Conservation (phyloP, 2,888 invertebrate species). For the Gisinianus flammeolus region DNA sequence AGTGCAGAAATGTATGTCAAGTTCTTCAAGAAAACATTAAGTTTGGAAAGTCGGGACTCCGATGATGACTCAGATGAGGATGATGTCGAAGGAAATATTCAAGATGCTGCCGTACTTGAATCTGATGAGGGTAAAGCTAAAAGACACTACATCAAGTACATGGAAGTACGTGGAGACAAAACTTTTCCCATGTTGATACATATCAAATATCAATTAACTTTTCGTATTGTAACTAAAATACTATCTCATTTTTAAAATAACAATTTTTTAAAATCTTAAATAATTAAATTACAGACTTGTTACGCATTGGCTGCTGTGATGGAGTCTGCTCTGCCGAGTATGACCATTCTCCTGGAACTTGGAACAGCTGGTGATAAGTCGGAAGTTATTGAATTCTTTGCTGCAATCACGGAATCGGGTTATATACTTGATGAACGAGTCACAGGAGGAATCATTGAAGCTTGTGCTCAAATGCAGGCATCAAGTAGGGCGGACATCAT, state of each 20-base stretch:
- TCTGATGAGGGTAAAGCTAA: constrained; percentile 33
- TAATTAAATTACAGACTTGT: constrained; percentile 38
- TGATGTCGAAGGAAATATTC: constrained; percentile 26
- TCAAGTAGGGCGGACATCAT: constrained; percentile 44
- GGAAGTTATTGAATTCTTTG: constrained; percentile 51
- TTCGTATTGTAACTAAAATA: no score
- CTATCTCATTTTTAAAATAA: no score
- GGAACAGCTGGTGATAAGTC: constrained; percentile 51
- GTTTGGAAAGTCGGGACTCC: constrained; percentile 24
- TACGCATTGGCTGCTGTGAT: constrained; percentile 7
- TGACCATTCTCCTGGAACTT: constrained; percentile 50
- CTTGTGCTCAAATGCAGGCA: constrained; percentile 44
- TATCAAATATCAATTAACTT: not conserved
- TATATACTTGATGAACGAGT: constrained; percentile 37
- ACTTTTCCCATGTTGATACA: no score
- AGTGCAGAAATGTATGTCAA: constrained; percentile 29
- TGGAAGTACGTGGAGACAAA: constrained; percentile 27
- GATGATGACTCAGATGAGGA: constrained; percentile 24
- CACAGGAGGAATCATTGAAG: constrained; percentile 49
- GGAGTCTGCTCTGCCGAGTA: constrained; percentile 38
- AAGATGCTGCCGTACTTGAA: constrained; percentile 26
- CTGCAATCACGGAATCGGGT: constrained; percentile 44
- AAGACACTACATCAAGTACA: constrained; percentile 34
- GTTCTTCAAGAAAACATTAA: constrained; percentile 35
- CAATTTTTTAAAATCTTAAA: no score